Conservation (phyloP, 2,797 vertebrate genomes). For the Malurus splendens region DNA sequence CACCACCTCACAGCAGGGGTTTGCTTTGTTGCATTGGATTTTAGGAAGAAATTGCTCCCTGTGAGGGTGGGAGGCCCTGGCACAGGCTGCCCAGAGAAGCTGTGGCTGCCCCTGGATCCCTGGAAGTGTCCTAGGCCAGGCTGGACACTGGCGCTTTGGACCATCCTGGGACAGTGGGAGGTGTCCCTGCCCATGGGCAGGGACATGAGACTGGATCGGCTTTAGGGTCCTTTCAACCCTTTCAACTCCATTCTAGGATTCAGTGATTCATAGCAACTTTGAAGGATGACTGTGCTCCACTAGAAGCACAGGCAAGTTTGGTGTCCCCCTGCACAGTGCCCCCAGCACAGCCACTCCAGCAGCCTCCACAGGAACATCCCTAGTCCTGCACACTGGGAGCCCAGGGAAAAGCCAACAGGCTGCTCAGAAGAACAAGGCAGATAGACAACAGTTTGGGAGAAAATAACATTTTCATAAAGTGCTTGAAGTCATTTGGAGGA, state of each 20-base stretch:
- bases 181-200: background rate
- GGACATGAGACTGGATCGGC: no score
- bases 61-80: background rate
- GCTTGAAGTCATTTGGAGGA: conserved; percentile 15
- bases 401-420: background rate
- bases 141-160: fast-evolving
- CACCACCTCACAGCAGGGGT: background rate
- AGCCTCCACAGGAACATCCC: background rate
- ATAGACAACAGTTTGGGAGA: conserved; percentile 22
- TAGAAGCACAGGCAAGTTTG: background rate
- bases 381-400: background rate
- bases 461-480: conserved; percentile 18
- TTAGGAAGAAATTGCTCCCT: background rate
- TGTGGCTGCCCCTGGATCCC: background rate
- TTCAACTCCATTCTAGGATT: background rate
- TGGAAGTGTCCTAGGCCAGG: background rate
- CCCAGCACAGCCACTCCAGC: background rate
- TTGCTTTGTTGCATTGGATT: background rate
- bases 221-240: background rate
- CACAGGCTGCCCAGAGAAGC: background rate
- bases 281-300: background rate
- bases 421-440: background rate
- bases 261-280: background rate
- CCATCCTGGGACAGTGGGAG: background rate
- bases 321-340: background rate